These are phyloP conservation scores for Seriola aureovittata DNA, from an alignment of 2,113 vertebrate genomes.

Conservation along the genomic window DNA sequence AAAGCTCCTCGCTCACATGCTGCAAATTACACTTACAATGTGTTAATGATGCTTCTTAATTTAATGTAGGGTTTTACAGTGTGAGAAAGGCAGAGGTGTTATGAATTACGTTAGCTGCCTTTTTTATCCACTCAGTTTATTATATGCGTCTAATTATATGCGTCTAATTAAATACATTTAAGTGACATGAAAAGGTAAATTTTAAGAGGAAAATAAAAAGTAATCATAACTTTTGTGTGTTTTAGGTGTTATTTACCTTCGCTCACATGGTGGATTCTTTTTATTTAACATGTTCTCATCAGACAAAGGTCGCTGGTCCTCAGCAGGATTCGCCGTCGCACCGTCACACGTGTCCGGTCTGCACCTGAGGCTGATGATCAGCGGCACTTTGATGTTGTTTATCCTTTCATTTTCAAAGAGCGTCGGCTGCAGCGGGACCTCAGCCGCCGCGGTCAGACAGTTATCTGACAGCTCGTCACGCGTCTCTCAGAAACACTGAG, in stretches of 20 bases:
- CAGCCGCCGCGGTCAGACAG: background rate
- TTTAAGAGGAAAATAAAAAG: background rate
- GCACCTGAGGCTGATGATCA: constrained; percentile 20
- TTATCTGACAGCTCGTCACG: constrained; percentile 31
- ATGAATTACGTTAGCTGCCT: background rate
- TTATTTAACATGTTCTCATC: background rate
- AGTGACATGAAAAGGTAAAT: background rate
- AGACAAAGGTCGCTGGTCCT: constrained; percentile 12
- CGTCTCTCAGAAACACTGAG: constrained; percentile 3
- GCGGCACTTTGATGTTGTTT: constrained; percentile 50
- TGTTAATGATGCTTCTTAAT: background rate
- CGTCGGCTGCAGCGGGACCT: background rate
- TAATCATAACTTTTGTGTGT: too few species aligned
- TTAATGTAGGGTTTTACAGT: background rate
- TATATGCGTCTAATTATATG: background rate
- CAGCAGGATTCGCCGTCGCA: constrained; percentile 18
- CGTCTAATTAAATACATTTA: background rate
- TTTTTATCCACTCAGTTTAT: background rate
- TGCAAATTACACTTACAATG: background rate
- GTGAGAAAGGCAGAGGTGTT: background rate
- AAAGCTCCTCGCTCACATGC: background rate
- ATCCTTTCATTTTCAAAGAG: constrained; percentile 32
- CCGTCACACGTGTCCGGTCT: constrained; percentile 18
- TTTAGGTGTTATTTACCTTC: too few species aligned
- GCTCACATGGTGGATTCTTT: background rate